A percentile compares a stretch with the other conserved stretches of the same genome.
Evolutionary conservation across 2,797 vertebrate species (phyloP).

Genomic region (Enoplosus armatus): DNA sequence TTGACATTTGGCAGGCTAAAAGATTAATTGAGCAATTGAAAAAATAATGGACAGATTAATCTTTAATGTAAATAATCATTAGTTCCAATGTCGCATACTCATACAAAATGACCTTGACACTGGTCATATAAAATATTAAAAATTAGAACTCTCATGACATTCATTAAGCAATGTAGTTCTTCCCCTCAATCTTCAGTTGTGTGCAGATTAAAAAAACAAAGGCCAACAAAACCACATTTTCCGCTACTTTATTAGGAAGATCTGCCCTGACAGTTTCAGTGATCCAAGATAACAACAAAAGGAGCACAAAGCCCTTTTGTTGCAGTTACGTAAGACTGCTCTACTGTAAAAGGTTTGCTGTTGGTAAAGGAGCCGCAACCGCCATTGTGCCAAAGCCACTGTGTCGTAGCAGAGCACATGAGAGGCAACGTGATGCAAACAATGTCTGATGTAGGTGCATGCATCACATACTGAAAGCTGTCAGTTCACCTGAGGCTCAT

Average conservation of each 20-base stretch:
- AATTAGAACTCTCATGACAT: neutral
- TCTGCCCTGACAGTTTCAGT: slow-evolving; percentile 59
- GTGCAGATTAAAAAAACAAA: slow-evolving; percentile 22
- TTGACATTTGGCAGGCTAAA: slow-evolving; percentile 7
- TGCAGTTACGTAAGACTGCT: slow-evolving; percentile 58
- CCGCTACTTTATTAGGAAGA: slow-evolving; percentile 46
- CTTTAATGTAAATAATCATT: slow-evolving; percentile 29
- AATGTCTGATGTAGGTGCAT: slow-evolving; percentile 28
- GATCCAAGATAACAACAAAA: slow-evolving; percentile 68
- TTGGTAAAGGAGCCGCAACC: slow-evolving; percentile 29
- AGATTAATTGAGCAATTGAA: slow-evolving; percentile 24
- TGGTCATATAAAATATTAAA: slow-evolving; percentile 27
- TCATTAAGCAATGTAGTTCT: neutral
- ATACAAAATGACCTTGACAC: slow-evolving; percentile 24
- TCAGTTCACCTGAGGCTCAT: slow-evolving; percentile 55
- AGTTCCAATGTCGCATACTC: neutral
- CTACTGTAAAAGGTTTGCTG: slow-evolving; percentile 54
- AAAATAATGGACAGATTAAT: slow-evolving; percentile 34
- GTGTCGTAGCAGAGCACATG: slow-evolving; percentile 31
- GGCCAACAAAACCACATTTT: slow-evolving; percentile 29
- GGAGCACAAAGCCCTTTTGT: slow-evolving; percentile 48
- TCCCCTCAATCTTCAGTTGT: neutral
- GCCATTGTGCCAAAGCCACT: neutral
- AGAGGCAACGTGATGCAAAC: slow-evolving; percentile 57
- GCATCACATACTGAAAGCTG: slow-evolving; percentile 12